Base-by-base conservation (phyloP, 1,140 invertebrate genomes). In the Olivierus martensii region DNA sequence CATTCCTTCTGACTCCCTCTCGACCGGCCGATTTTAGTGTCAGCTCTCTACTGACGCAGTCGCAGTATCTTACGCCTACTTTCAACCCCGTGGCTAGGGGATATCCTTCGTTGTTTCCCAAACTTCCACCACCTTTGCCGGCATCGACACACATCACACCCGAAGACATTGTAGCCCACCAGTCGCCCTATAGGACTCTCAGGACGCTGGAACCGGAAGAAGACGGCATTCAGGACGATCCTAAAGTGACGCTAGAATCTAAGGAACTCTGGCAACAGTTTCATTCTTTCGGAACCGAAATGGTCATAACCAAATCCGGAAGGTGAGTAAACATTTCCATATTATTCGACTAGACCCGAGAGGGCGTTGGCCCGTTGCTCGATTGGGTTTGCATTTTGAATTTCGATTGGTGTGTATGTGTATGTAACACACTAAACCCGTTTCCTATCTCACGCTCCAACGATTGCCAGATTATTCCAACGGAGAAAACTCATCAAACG, bases 261-360 rank as follows among this genome's bases (percentile, higher is more conserved):
- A 93, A 94, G 69, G 92, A 97, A 63, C 78, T 98, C 52, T 98
- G 94, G 94, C 89, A 95, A 72, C 90, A 94, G 71, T 99, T 99
- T 70, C 91, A 96, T 74, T 89, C 91, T 68, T 77, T 96, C 49
- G 91, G 93, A 63, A 99, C 94, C 49, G 95, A 98, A 73, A 99
- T 99, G 95, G 95, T 99, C 70, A 98, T 99, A 75, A 99, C 95
- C 58, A 98, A 98, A 72, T 94, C 91, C 69, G 95, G 95, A 74
- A 84, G 94, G 92, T 97, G 78, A 83, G 84, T 53, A 11, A 12
- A n/a, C 4, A 17, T 43, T 43, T 43, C 41, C 28, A 28, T n/a
- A n/a, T n/a, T n/a, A n/a, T n/a, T n/a, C n/a, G n/a, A n/a, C n/a
- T n/a, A n/a, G n/a, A n/a, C n/a, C 28, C 28, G 28, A 9, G 28